Evolutionary conservation across 2,797 vertebrate species (phyloP).

Genomic region (Saxicola maurus): DNA sequence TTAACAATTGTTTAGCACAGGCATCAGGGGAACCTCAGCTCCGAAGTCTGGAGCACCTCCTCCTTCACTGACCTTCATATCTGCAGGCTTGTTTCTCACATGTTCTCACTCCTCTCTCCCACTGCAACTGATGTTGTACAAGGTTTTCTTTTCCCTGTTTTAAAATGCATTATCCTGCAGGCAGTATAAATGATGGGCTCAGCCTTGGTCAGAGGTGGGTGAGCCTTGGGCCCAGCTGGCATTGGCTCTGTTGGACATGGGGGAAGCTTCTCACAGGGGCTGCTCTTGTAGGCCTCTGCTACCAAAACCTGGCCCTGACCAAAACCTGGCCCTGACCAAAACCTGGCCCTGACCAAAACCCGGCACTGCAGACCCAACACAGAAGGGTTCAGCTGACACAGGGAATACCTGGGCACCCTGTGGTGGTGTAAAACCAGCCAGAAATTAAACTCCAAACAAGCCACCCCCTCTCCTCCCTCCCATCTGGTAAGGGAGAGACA

Average conservation of each 20-base stretch:
- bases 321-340: not conserved
- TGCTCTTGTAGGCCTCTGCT: too few relatives aligned
- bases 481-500: rapidly evolving
- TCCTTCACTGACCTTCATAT: not conserved
- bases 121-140: not conserved
- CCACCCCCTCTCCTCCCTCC: not conserved
- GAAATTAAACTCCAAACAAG: not conserved
- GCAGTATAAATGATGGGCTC: not conserved
- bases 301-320: not conserved
- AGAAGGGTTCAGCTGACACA: rapidly evolving
- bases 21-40: not conserved
- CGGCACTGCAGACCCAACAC: not conserved
- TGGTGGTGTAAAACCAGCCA: not conserved
- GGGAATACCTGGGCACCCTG: not conserved
- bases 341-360: too few relatives aligned
- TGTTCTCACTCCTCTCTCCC: not conserved
- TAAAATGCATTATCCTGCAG: not conserved
- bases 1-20: not conserved
- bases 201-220: not conserved
- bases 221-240: not conserved
- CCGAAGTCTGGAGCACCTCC: not conserved
- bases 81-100: not conserved
- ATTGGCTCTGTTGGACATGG: not conserved
- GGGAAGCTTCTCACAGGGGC: not conserved
- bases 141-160: rapidly evolving